Evolutionary conservation across 2,888 invertebrate species (phyloP), one percentile per base, ranked within the genome.

Genomic region (Tenthredo livida): DNA sequence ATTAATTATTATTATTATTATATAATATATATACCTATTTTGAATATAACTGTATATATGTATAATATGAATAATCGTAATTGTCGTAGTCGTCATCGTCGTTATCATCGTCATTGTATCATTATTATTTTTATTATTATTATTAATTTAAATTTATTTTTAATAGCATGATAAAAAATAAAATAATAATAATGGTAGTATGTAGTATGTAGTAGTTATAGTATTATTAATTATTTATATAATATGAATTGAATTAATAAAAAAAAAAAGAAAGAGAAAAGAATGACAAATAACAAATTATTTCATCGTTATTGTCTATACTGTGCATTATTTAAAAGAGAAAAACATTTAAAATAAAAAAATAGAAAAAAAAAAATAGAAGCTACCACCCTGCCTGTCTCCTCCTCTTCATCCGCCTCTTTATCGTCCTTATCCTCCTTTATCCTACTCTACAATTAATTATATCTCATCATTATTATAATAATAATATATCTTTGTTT

Each of bases 131-230:
- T 67, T 67, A 33, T 67, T 33, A 29, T 67, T 33, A 67, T 72
- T 40, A 72, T 72, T 37, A 40, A n/a, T 61, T 37, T 7, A 37
- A 6, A 87, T 61, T 25, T 88, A 86, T 87, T 86, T 87, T 86
- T 86, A 86, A 86, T 85, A 87, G 87, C 88, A 87, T 87, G 87
- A 84, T 88, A 87, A 83, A 87, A 87, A 89, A 88, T 89, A 89
- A 89, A 88, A 88, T 87, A 87, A 88, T 88, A 86, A n/a, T n/a
- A n/a, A n/a, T n/a, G n/a, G n/a, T n/a, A n/a, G n/a, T n/a, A n/a
- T n/a, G n/a, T n/a, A n/a, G n/a, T n/a, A n/a, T n/a, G 88, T 88
- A 86, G 37, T 37, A 37, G 37, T 33, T 33, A 33, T 33, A 33
- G 33, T 33, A 33, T 33, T 33, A 33, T 33, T 33, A 33, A n/a